Conservation (phyloP, 1,140 invertebrate species). For the Temnothorax nylanderi region DNA sequence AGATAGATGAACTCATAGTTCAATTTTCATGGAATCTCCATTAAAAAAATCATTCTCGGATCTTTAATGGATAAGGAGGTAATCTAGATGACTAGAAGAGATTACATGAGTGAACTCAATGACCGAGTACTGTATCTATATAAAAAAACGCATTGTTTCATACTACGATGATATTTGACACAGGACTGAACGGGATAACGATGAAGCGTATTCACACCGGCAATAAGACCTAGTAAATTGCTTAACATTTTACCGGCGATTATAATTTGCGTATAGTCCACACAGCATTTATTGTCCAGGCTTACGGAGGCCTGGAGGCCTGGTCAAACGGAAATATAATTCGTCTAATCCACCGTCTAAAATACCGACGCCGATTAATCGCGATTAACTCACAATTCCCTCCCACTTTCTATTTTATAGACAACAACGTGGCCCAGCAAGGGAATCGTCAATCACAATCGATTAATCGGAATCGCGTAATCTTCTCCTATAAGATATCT, state of each 20-base stretch:
- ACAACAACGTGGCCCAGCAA: not conserved
- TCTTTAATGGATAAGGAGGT: slow-evolving; percentile 16
- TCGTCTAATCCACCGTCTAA: not conserved
- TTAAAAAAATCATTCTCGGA: not conserved
- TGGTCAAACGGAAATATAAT: slow-evolving; percentile 49
- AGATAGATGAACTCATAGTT: not conserved
- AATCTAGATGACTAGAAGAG: slow-evolving; percentile 34
- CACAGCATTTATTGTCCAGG: slow-evolving; percentile 77
- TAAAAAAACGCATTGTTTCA: not conserved
- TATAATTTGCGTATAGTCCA: slow-evolving; percentile 79
- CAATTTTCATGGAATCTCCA: not conserved
- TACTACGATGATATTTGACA: not conserved
- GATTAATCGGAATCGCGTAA: slow-evolving; percentile 13
- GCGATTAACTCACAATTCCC: not conserved
- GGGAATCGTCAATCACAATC: not conserved
- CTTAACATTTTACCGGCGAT: slow-evolving; percentile 67
- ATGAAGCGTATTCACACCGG: slow-evolving; percentile 48
- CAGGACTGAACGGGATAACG: slow-evolving; percentile 33
- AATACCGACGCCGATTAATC: not conserved
- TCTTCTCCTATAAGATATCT: slow-evolving; percentile 3
- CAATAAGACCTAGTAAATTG: slow-evolving; percentile 52
- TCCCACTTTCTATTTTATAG: slow-evolving; percentile 9
- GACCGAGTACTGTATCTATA: slow-evolving; percentile 2
- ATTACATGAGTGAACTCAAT: not conserved
- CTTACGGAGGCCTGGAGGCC: slow-evolving; percentile 12